A percentile compares a stretch with the other conserved stretches of the same genome.
Evolutionary conservation across 2,113 vertebrate genomes (phyloP).

Genomic region (Todiramphus chloris): DNA sequence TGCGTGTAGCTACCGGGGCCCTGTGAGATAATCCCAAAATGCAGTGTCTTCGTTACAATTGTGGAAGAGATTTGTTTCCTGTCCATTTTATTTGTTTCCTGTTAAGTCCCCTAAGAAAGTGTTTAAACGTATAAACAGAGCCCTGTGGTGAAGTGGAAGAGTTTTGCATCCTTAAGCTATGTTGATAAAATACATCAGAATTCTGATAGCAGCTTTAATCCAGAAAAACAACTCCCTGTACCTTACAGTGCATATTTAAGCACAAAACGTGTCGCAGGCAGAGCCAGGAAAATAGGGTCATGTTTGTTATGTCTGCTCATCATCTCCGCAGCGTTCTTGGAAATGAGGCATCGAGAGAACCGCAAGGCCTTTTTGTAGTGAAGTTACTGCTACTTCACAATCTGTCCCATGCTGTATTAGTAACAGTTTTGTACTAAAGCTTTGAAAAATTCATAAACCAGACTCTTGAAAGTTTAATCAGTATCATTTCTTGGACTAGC

Average conservation of each 20-base stretch:
- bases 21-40: neutral
- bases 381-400: neutral
- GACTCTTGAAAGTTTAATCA: constrained; percentile 58
- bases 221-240: neutral
- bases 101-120: neutral
- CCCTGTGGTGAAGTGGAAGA: neutral
- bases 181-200: neutral
- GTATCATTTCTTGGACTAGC: neutral
- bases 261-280: neutral
- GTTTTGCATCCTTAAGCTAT: neutral
- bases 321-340: neutral
- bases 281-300: neutral
- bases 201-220: neutral
- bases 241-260: neutral
- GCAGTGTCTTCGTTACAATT: neutral
- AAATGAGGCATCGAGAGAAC: neutral
- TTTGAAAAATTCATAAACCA: constrained; percentile 48
- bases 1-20: neutral
- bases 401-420: neutral
- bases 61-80: neutral
- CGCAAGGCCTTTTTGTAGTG: neutral
- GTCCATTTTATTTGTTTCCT: neutral
- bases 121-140: neutral
- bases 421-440: neutral
- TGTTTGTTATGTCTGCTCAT: neutral